A percentile compares a stretch with the other conserved stretches of the same genome.
Conservation (phyloP, 2,888 invertebrate species). For the Silvanus unidentatus region DNA sequence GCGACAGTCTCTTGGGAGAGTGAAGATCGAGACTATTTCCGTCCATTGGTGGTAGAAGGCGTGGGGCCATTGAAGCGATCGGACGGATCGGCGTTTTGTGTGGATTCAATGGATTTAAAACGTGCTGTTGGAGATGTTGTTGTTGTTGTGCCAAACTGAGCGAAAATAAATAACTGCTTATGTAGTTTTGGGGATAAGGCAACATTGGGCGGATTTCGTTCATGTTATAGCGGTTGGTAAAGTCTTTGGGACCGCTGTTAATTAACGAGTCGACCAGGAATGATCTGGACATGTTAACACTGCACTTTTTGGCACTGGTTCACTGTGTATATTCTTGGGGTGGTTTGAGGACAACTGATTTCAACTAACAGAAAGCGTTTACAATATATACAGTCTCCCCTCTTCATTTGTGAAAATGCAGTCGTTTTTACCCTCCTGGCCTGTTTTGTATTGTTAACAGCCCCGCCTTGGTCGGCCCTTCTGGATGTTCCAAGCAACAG, state of each 20-base stretch:
- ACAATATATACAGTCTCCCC: constrained; percentile 33
- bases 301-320: constrained; percentile 16
- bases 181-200: constrained; percentile 60
- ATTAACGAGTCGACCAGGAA: constrained; percentile 77
- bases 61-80: constrained; percentile 32
- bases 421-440: constrained; percentile 30
- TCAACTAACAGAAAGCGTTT: constrained; percentile 19
- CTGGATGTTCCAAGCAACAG: constrained; percentile 23
- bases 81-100: constrained; percentile 38
- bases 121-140: constrained; percentile 39
- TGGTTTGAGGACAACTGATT: constrained; percentile 16
- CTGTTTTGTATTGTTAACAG: constrained; percentile 34
- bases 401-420: constrained; percentile 28
- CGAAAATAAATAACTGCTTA: constrained; percentile 59
- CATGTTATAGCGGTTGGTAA: constrained; percentile 40
- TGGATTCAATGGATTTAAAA: constrained; percentile 36
- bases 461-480: constrained; percentile 37
- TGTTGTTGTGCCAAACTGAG: constrained; percentile 53
- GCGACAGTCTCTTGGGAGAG: constrained; percentile 18
- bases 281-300: constrained; percentile 76
- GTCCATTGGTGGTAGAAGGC: constrained; percentile 24
- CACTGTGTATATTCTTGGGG: constrained; percentile 9
- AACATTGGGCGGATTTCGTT: constrained; percentile 40
- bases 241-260: constrained; percentile 56
- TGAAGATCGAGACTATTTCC: constrained; percentile 5